phyloP scores from a whole-genome alignment of 2,113 vertebrate species.

The Heterocephalus glaber region DNA sequence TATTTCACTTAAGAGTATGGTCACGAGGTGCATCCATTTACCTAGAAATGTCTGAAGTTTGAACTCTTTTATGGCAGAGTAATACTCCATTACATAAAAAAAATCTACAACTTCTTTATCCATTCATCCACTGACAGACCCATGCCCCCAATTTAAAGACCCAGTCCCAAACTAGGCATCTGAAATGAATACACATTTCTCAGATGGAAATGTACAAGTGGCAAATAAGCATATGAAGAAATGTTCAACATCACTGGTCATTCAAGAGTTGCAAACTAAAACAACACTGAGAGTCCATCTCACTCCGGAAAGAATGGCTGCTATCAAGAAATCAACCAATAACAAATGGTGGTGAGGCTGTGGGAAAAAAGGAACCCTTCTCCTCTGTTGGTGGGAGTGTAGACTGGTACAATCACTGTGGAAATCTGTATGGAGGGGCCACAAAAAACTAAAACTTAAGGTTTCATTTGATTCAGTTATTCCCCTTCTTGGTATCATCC shows the following conservation, averaged over 20 bases:
- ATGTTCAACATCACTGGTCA: not conserved
- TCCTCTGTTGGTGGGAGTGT: not conserved
- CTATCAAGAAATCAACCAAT: not conserved
- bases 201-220: not conserved
- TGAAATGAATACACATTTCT: not conserved
- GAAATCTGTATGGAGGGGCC: not conserved
- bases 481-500: not conserved
- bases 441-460: not conserved
- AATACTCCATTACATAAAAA: not conserved
- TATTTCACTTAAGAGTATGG: not conserved
- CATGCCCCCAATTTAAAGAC: not conserved
- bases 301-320: not conserved
- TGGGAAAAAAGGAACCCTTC: not conserved
- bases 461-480: not conserved
- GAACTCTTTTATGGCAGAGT: not conserved
- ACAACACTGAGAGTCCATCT: not conserved
- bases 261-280: not conserved
- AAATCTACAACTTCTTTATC: not conserved
- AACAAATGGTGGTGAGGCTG: not conserved
- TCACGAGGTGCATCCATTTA: not conserved
- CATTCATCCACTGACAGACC: not conserved
- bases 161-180: not conserved
- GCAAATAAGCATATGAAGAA: not conserved
- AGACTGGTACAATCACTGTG: not conserved
- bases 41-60: not conserved